Percentiles rank a stretch among this genome's conserved stretches.
These are phyloP conservation scores for Acanthopleura granulata DNA, from an alignment of 2,888 invertebrate genomes.

Conservation along the genomic window DNA sequence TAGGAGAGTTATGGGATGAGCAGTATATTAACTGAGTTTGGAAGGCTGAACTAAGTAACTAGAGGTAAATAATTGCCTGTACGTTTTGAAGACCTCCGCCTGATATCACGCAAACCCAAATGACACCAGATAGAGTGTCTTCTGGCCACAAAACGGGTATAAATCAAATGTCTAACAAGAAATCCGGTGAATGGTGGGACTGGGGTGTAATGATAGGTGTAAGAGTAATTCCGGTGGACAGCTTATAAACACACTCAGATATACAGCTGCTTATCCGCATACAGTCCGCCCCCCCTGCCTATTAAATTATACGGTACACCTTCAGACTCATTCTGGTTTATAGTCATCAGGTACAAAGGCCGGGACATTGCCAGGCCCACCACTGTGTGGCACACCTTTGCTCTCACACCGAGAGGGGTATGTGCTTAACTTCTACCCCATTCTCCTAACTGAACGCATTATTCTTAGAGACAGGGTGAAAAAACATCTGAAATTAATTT, in stretches of 20 bases:
- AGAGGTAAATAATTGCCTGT: constrained; percentile 1
- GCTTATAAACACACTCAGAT: background rate
- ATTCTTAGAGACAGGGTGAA: too few relatives aligned
- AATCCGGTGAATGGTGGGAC: background rate
- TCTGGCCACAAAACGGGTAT: background rate
- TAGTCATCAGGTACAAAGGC: too few relatives aligned
- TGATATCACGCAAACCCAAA: background rate
- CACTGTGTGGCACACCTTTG: too few relatives aligned
- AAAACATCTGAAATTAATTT: too few relatives aligned
- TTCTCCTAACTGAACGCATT: too few relatives aligned
- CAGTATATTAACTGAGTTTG: background rate
- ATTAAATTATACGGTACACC: background rate
- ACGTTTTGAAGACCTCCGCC: background rate
- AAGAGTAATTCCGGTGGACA: background rate
- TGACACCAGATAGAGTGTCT: background rate
- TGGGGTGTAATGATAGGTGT: background rate
- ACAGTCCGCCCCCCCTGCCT: background rate
- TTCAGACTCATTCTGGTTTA: too few relatives aligned
- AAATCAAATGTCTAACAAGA: background rate
- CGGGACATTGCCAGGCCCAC: too few relatives aligned
- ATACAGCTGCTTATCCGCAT: background rate
- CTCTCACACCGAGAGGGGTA: too few relatives aligned
- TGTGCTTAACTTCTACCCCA: too few relatives aligned
- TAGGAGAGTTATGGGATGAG: too few relatives aligned
- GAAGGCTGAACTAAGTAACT: background rate